phyloP scores from a whole-genome alignment of 2,888 invertebrate genomes.

The Eilema caniola region DNA sequence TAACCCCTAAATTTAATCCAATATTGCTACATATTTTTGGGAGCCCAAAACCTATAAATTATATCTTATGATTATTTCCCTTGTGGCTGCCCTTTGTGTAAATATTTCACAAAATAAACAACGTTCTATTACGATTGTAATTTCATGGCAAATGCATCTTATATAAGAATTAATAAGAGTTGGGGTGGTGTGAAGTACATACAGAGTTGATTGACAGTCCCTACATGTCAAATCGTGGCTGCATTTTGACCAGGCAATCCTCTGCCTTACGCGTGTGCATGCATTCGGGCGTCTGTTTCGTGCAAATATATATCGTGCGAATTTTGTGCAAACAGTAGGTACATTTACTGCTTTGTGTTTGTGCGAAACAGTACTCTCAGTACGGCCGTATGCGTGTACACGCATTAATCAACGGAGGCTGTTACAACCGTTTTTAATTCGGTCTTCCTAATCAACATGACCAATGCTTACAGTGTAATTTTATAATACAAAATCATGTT shows the following conservation, averaged over 20 bases:
- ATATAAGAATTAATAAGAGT: slow-evolving; percentile 55
- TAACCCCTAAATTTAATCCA: slow-evolving; percentile 20
- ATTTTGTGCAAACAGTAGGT: neutral
- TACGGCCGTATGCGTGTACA: neutral
- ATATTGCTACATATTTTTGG: slow-evolving; percentile 29
- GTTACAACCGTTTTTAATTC: neutral
- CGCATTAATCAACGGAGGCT: neutral
- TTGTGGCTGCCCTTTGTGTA: slow-evolving; percentile 57
- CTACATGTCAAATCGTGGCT: neutral
- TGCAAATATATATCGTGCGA: neutral
- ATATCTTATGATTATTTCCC: slow-evolving; percentile 40
- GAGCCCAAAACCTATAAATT: slow-evolving; percentile 35
- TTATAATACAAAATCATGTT: no score
- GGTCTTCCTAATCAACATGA: no score
- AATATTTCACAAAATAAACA: slow-evolving; percentile 67
- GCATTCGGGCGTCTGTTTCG: neutral
- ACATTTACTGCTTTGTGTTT: neutral
- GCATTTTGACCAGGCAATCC: neutral
- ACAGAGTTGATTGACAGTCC: slow-evolving; percentile 16
- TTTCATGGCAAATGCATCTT: slow-evolving; percentile 52
- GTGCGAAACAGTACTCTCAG: neutral
- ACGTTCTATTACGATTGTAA: slow-evolving; percentile 66
- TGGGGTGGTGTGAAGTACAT: slow-evolving; percentile 55
- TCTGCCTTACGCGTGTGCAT: neutral
- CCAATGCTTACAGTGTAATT: neutral